phyloP scores from a whole-genome alignment of 2,797 vertebrate genomes.

The Poecilia gillii region DNA sequence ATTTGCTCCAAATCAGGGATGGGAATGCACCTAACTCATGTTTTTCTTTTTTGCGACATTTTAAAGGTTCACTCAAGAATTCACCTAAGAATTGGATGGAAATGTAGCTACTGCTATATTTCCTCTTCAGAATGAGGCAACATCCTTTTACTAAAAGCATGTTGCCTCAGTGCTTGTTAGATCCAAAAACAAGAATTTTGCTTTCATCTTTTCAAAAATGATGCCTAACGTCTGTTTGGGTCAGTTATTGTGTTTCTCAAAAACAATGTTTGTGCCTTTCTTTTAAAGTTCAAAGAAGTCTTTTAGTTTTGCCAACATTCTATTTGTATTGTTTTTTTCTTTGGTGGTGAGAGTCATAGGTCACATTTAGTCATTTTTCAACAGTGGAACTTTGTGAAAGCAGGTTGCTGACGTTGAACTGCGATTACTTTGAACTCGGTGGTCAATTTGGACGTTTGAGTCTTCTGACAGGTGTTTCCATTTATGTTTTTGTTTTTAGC shows the following conservation, averaged over 20 bases:
- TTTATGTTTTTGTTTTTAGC: background rate
- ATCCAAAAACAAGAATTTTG: background rate
- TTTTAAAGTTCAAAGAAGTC: no score
- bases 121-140: background rate
- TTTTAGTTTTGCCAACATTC: no score
- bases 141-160: background rate
- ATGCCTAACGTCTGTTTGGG: background rate
- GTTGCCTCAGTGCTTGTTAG: background rate
- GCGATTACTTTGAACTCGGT: background rate
- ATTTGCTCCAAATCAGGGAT: no score
- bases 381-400: background rate
- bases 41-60: no score
- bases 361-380: background rate
- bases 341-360: no score
- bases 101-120: no score
- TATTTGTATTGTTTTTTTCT: no score
- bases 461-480: background rate
- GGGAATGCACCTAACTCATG: no score
- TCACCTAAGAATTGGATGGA: no score
- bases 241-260: background rate
- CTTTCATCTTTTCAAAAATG: background rate
- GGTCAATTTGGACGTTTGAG: background rate
- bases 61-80: no score
- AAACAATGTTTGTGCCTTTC: background rate
- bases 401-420: background rate